Conservation (phyloP, 1,140 invertebrate species). For the Hirudo medicinalis region DNA sequence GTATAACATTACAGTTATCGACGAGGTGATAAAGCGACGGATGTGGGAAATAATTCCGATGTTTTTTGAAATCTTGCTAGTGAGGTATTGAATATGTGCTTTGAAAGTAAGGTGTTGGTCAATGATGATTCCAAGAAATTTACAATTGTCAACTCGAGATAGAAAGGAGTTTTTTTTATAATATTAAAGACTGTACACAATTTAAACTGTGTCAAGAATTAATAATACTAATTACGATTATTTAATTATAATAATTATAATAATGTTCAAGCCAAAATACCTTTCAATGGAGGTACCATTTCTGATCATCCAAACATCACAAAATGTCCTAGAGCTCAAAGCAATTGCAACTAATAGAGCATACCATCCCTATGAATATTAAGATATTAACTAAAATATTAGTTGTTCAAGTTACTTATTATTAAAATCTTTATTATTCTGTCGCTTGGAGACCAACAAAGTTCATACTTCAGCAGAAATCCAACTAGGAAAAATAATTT, state of each 20-base stretch:
- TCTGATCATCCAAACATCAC: constrained; percentile 93
- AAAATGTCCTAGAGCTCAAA: constrained; percentile 72
- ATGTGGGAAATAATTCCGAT: no score
- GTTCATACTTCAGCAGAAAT: constrained; percentile 41
- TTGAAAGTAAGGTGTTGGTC: no score
- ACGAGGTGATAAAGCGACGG: no score
- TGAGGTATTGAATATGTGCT: no score
- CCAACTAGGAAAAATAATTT: constrained; percentile 66
- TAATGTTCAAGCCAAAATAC: constrained; percentile 42
- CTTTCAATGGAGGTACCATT: constrained; percentile 83
- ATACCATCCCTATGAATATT: constrained; percentile 52
- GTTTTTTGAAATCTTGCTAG: no score
- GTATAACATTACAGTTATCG: no score
- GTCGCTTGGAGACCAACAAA: neutral
- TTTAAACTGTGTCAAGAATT: neutral
- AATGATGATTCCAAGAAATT: no score
- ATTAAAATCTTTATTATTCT: no score
- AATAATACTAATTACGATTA: neutral
- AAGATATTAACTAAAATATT: constrained; percentile 12
- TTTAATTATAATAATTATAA: neutral
- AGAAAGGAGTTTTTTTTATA: no score
- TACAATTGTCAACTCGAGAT: no score
- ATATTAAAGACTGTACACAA: no score
- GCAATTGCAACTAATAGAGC: constrained; percentile 64
- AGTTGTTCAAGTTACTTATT: neutral